Base-by-base conservation (phyloP, 2,797 vertebrate species). In the Craterocephalus amniculus region DNA sequence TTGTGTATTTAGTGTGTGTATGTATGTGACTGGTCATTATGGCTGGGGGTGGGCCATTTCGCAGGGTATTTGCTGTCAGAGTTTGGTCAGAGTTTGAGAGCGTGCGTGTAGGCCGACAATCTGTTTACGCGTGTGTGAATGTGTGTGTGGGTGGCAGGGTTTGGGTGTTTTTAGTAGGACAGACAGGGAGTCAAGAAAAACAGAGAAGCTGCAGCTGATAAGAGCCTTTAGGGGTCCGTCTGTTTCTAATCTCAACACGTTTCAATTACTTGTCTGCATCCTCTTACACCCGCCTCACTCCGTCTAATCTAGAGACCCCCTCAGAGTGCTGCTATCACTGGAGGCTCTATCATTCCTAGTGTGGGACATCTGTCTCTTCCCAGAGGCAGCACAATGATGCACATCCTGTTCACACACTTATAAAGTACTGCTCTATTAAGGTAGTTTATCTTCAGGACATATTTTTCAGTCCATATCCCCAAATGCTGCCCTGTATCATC, bases 351-450 rank as follows among this genome's bases (percentile, higher is more conserved):
- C 87, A 74, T 68, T 91, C 70, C 84, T 73, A 74, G 89, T 87
- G 87, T 81, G 89, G 81, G 90, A 92, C 92, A 93, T 90, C 91
- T 92, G 91, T 87, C 87, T 84, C 80, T 70, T 86, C 85, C 90
- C 67, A 40, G 73, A 83, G 87, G 89, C 90, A 35, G 74, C 61
- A 24, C 67, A 68, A 71, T 65, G 67, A 77, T 78, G 74, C 83
- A 74, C 83, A 67, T 78, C 59, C 63, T 13, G 58, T 58, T 65
- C 52, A 54, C 63, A 76, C 65, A 58, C 65, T 49, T 72, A 69
- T 27, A 56, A 32, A 67, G 55, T 61, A 45, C 58, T 83, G 83
- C 73, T 84, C 73, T 63, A 78, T 83, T 79, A 71, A 36, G 43
- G 48, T 63, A 49, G 45, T 80, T 79, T 75, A 70, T 76, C 72